Conservation (phyloP, 1,140 invertebrate genomes). For the Melipona quadrifasciata region DNA sequence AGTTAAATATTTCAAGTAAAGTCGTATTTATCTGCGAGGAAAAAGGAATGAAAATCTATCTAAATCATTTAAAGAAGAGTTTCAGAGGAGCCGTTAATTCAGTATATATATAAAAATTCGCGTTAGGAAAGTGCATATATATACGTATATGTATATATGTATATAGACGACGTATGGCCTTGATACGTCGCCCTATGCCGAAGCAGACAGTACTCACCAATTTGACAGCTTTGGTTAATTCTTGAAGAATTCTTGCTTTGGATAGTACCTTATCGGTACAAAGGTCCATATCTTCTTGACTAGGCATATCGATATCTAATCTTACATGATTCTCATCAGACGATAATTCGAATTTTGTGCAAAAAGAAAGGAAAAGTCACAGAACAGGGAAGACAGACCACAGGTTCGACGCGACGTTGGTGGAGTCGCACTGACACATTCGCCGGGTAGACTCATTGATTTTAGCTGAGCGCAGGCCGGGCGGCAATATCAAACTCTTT, state of each 20-base stretch:
- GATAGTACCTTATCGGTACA: slow-evolving; percentile 80
- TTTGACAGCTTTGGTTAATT: slow-evolving; percentile 81
- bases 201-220: slow-evolving; percentile 73
- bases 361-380: slow-evolving; percentile 29
- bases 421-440: slow-evolving; percentile 66
- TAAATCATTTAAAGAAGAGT: not conserved
- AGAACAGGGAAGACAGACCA: slow-evolving; percentile 37
- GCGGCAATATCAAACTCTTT: slow-evolving; percentile 67
- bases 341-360: slow-evolving; percentile 31
- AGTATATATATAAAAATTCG: slow-evolving; percentile 20
- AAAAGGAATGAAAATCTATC: not conserved
- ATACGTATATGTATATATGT: not conserved
- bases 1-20: slow-evolving; percentile 9
- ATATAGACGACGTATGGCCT: slow-evolving; percentile 53
- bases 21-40: not conserved
- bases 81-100: not conserved
- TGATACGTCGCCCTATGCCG: slow-evolving; percentile 37
- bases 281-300: slow-evolving; percentile 76
- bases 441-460: slow-evolving; percentile 74
- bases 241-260: slow-evolving; percentile 79
- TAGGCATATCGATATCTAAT: slow-evolving; percentile 70
- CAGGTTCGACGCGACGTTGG: slow-evolving; percentile 56
- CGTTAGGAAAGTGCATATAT: slow-evolving; percentile 6
- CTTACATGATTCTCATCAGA: slow-evolving; percentile 71
- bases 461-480: slow-evolving; percentile 74